Base-by-base conservation (phyloP, 1,140 invertebrate genomes). In the Chionoecetes opilio region DNA sequence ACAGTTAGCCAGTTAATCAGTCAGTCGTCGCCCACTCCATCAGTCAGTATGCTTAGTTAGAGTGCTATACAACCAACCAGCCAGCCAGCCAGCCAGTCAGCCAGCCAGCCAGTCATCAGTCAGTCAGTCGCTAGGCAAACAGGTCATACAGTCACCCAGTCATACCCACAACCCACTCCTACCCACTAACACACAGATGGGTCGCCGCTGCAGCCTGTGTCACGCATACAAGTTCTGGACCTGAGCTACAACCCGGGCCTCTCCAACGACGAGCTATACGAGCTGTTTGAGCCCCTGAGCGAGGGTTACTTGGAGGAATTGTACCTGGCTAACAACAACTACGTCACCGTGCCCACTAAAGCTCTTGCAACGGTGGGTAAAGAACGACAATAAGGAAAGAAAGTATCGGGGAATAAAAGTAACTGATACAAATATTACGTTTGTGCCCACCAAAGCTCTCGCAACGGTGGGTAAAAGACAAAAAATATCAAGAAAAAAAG, bases 291-390 rank as follows among this genome's bases (percentile, higher is more conserved):
- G 26, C 94, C 94, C 5, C 94, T 95, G 8, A 46, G 37, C 14
- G n/a, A 63, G 0, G 89, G 89, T 1, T 1, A 37, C 9, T 82
- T 95, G 0, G 6, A 14, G 82, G 89, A 92, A 29, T 90, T 95
- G 29, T 95, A 92, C 90, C 94, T 95, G 32, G 75, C 75, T 8
- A 91, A 95, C 89, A 95, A 93, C 91, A 92, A 95, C 32, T 95
- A 95, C 91, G 82, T 26, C 46, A 63, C 26, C 38, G 94, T 95
- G 0, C 94, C 94, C 32, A 92, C 84, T 8, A 35, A 31, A 3
- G 94, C 90, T 41, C 84, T 95, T 6, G 29, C 0, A 17, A 26
- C 37, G 82, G 94, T 95, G n/a, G 5, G 94, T 82, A 31, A 26
- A 26, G 38, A 17, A 21, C 31, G n/a, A 29, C n/a, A 6, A 38